These are phyloP conservation scores for Prinia subflava DNA, from an alignment of 2,113 vertebrate genomes.

Conservation along the genomic window DNA sequence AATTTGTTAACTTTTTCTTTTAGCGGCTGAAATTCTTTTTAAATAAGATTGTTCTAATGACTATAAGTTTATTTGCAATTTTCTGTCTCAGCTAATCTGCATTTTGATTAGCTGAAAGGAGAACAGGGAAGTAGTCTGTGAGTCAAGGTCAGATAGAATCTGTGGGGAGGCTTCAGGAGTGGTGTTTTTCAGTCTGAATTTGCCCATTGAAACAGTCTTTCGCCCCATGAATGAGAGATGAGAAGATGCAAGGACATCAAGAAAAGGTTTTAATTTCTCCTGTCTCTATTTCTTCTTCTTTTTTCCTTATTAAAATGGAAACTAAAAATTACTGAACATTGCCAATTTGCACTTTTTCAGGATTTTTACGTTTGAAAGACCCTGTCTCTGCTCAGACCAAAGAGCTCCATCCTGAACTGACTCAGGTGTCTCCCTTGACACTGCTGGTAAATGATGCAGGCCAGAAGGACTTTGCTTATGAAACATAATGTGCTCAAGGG, in stretches of 20 bases:
- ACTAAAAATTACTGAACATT: not conserved
- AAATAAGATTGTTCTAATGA: not conserved
- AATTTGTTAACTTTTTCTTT: not conserved
- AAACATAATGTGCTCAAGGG: fast-evolving
- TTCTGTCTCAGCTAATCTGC: not conserved
- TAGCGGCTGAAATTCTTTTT: not conserved
- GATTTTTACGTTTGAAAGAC: not conserved
- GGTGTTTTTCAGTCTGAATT: not conserved
- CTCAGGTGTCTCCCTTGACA: not conserved
- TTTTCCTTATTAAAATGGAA: not conserved
- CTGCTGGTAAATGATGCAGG: not conserved
- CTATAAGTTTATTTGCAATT: not conserved
- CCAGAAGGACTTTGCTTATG: not conserved
- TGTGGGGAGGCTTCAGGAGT: not conserved
- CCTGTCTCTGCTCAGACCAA: not conserved
- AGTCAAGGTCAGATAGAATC: not conserved
- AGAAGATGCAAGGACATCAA: not conserved
- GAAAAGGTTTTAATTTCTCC: not conserved
- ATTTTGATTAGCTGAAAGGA: not conserved
- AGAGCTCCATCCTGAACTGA: not conserved
- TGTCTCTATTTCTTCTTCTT: not conserved
- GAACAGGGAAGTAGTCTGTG: not conserved
- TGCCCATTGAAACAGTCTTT: not conserved
- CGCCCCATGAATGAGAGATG: not conserved
- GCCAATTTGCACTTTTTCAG: not conserved